Evolutionary conservation across 2,888 invertebrate genomes (phyloP).

Genomic region (Halictus quadricinctus): DNA sequence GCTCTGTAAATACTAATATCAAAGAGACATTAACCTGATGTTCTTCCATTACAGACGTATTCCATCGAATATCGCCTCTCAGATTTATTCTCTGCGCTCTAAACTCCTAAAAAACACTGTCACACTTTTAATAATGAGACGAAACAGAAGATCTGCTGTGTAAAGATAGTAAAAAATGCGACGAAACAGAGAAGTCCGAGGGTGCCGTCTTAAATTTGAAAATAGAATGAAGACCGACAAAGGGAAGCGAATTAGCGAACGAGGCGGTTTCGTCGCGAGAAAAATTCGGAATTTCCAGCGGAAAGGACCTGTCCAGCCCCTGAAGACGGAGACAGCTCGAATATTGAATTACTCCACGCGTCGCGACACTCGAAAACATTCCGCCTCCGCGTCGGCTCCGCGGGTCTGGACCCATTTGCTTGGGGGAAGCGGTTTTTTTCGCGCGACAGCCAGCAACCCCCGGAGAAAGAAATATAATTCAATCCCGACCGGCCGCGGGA

Average conservation of each 20-base stretch:
- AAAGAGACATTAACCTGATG: conserved; percentile 49
- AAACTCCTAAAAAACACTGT: not conserved
- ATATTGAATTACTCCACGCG: conserved; percentile 36
- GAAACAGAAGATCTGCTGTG: not conserved
- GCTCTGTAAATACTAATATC: conserved; percentile 63
- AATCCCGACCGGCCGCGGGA: conserved; percentile 47
- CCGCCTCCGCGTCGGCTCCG: conserved; percentile 26
- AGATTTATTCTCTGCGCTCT: not conserved
- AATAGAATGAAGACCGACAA: not conserved
- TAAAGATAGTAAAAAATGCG: not conserved
- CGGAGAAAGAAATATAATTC: conserved; percentile 57
- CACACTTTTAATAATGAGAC: not conserved
- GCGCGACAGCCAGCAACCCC: conserved; percentile 1
- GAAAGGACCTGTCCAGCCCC: not conserved
- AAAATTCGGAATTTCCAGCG: conserved; percentile 1
- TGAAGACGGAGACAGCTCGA: not conserved
- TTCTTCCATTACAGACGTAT: conserved; percentile 39
- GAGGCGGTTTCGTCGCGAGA: not conserved
- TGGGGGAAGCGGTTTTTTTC: conserved; percentile 33
- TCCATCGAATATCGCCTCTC: conserved; percentile 42
- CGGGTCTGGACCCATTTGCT: conserved; percentile 22
- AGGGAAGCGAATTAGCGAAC: not conserved
- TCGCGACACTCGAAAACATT: conserved; percentile 23
- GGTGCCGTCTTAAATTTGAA: not conserved
- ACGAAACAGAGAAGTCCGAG: not conserved